Percentiles rank a stretch among this genome's conserved stretches.
These are phyloP conservation scores for Dipodomys spectabilis DNA, from an alignment of 2,113 vertebrate genomes.

Conservation along the genomic window DNA sequence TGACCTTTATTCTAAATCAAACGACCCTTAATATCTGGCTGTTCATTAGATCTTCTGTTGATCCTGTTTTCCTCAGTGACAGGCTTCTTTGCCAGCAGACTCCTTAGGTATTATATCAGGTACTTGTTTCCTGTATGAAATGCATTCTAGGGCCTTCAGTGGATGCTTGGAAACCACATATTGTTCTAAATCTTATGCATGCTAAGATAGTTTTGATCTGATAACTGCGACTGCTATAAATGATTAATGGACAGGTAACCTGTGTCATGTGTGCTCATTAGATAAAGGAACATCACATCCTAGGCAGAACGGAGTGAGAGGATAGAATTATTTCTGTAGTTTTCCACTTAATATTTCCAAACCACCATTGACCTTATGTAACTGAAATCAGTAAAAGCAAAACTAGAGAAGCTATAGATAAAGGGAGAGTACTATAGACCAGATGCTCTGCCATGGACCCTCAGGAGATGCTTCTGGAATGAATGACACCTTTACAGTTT, in stretches of 20 bases:
- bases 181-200: not conserved
- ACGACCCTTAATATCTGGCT: not conserved
- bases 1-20: not conserved
- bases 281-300: not conserved
- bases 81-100: not conserved
- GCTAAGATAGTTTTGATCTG: not conserved
- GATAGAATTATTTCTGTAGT: not conserved
- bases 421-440: not conserved
- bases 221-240: not conserved
- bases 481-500: not conserved
- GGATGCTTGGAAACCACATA: not conserved
- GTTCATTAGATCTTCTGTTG: not conserved
- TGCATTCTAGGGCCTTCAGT: not conserved
- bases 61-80: not conserved
- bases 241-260: not conserved
- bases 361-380: not conserved
- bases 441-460: not conserved
- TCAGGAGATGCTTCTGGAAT: not conserved
- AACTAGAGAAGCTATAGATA: not conserved
- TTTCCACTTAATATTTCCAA: not conserved
- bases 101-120: not conserved
- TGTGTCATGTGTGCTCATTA: not conserved
- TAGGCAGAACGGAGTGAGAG: not conserved
- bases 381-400: not conserved
- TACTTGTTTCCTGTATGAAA: too few species aligned